Conservation (phyloP, 2,888 invertebrate genomes). For the Agrochola lychnidis region DNA sequence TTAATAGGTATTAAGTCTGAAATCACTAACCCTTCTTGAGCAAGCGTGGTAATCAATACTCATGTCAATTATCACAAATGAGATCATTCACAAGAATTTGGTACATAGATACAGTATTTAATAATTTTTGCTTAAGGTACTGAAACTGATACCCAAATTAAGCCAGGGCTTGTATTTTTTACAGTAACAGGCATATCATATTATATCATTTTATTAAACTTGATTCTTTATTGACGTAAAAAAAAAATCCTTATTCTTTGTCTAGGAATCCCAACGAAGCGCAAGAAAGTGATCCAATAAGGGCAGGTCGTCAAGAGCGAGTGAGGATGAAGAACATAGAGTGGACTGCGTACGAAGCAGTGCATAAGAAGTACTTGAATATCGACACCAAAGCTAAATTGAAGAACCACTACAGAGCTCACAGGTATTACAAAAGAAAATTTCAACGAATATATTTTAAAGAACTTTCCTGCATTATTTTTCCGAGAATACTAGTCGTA, state of each 20-base stretch:
- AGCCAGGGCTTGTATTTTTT: too few species aligned
- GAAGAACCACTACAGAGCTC: conserved; percentile 98
- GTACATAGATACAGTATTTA: too few species aligned
- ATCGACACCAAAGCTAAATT: conserved; percentile 97
- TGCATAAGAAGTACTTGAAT: conserved; percentile 97
- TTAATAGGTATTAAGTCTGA: too few species aligned
- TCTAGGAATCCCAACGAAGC: conserved; percentile 97
- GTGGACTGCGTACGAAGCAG: conserved; percentile 98
- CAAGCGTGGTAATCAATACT: too few species aligned
- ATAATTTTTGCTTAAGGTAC: too few species aligned
- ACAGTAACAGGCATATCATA: too few species aligned
- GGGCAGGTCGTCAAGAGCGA: conserved; percentile 94
- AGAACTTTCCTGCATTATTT: conserved; percentile 15
- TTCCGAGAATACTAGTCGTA: conserved; percentile 6
- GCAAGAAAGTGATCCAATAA: conserved; percentile 92
- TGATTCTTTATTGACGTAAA: not conserved
- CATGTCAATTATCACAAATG: too few species aligned
- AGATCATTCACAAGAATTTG: too few species aligned
- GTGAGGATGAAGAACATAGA: conserved; percentile 96
- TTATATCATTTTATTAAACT: too few species aligned
- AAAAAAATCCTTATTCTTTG: conserved; percentile 13
- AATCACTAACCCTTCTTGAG: too few species aligned
- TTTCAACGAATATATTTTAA: conserved; percentile 18
- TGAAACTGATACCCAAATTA: too few species aligned
- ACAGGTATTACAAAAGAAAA: conserved; percentile 86